These are phyloP conservation scores for Argyresthia albistria DNA, from an alignment of 2,888 invertebrate genomes.

Conservation along the genomic window DNA sequence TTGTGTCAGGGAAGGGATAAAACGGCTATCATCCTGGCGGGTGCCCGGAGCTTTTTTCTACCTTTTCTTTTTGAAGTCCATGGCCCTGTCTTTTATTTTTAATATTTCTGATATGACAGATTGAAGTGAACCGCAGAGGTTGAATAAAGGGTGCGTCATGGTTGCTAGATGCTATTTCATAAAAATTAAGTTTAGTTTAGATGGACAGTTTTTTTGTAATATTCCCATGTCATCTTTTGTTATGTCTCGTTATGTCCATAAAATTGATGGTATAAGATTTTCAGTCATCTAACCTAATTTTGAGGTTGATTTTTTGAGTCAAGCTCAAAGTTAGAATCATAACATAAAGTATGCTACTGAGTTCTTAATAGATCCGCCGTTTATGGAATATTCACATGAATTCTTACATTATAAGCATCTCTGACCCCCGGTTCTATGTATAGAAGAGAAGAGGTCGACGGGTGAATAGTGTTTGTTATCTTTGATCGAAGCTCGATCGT, in stretches of 20 bases:
- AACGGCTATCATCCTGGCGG: constrained; percentile 49
- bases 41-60: constrained; percentile 43
- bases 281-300: no score
- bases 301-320: no score
- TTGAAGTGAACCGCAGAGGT: constrained; percentile 42
- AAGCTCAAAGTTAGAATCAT: neutral
- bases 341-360: no score
- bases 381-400: constrained; percentile 32
- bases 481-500: constrained; percentile 43
- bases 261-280: no score
- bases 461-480: constrained; percentile 20
- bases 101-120: constrained; percentile 59
- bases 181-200: neutral
- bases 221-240: neutral
- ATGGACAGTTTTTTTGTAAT: neutral
- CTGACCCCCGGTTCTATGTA: constrained; percentile 38
- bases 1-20: constrained; percentile 64
- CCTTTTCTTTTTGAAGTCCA: constrained; percentile 11
- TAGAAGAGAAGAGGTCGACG: constrained; percentile 30
- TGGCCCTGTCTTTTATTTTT: constrained; percentile 30
- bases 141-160: constrained; percentile 33
- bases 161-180: constrained; percentile 7
- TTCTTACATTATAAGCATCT: constrained; percentile 47
- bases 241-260: no score
- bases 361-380: no score